Conservation (phyloP, 2,888 invertebrate species). For the Ennomos quercinarius region DNA sequence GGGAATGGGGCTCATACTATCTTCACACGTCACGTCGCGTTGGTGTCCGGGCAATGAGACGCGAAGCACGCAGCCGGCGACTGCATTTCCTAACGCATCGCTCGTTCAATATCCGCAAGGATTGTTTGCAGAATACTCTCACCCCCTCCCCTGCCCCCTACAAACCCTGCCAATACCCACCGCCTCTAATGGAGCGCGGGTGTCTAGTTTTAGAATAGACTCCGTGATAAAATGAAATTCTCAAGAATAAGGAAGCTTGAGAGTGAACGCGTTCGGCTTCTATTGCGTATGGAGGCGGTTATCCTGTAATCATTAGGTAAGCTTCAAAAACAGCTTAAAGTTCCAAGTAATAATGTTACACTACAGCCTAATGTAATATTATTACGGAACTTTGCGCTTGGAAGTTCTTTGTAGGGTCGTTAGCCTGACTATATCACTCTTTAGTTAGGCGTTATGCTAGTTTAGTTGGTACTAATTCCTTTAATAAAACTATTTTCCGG, state of each 20-base stretch:
- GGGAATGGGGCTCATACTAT: slow-evolving; percentile 74
- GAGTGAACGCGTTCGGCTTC: slow-evolving; percentile 33
- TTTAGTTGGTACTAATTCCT: no score
- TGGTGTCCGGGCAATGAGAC: slow-evolving; percentile 68
- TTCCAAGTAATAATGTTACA: no score
- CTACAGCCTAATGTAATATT: slow-evolving; percentile 30
- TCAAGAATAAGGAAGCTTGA: slow-evolving; percentile 39
- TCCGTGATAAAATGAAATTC: slow-evolving; percentile 48
- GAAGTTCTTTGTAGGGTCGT: no score
- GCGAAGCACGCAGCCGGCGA: slow-evolving; percentile 71
- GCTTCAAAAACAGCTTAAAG: no score
- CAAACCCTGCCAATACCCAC: slow-evolving; percentile 51
- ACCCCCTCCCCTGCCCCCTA: slow-evolving; percentile 42
- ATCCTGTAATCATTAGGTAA: no score
- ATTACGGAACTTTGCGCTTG: slow-evolving; percentile 9
- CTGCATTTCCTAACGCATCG: slow-evolving; percentile 82
- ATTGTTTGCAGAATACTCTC: slow-evolving; percentile 77
- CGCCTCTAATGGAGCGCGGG: slow-evolving; percentile 65
- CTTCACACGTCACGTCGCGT: slow-evolving; percentile 75
- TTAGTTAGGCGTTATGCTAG: no score
- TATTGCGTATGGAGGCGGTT: slow-evolving; percentile 35
- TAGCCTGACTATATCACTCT: no score
- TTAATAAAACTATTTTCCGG: no score
- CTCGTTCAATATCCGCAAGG: slow-evolving; percentile 82
- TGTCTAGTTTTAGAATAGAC: slow-evolving; percentile 71